Conservation (phyloP, 2,113 vertebrate genomes). For the Tetraodon nigroviridis region DNA sequence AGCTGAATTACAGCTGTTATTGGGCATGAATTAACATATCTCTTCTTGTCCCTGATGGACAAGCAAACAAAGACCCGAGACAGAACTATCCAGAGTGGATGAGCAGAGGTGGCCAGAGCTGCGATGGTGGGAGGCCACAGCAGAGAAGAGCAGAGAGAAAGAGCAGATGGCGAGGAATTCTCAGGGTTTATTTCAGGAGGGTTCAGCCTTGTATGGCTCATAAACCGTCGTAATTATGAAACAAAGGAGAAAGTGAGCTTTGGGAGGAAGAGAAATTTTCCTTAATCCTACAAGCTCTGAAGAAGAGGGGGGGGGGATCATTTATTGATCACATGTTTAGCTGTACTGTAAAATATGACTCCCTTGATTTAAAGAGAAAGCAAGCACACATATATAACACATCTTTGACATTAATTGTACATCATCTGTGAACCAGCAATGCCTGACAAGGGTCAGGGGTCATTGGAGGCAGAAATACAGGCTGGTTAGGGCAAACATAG, state of each 20-base stretch:
- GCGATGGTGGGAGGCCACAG: slow-evolving; percentile 32
- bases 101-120: slow-evolving; percentile 26
- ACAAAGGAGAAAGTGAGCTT: slow-evolving; percentile 63
- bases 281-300: slow-evolving; percentile 47
- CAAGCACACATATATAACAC: too few relatives aligned
- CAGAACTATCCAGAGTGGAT: slow-evolving; percentile 3
- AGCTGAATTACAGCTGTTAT: background rate
- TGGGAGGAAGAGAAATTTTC: slow-evolving; percentile 62
- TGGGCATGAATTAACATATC: background rate
- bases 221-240: slow-evolving; percentile 71
- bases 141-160: slow-evolving; percentile 32
- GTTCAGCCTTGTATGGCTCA: slow-evolving; percentile 68
- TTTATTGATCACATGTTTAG: too few relatives aligned
- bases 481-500: too few relatives aligned
- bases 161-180: slow-evolving; percentile 65
- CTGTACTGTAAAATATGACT: too few relatives aligned
- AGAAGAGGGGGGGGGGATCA: slow-evolving; percentile 18
- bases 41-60: slow-evolving; percentile 8
- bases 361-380: too few relatives aligned
- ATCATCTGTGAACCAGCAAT: too few relatives aligned
- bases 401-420: too few relatives aligned
- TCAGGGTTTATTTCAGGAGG: slow-evolving; percentile 65
- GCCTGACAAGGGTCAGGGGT: too few relatives aligned
- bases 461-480: too few relatives aligned
- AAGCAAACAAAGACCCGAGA: slow-evolving; percentile 12